phyloP scores from a whole-genome alignment of 2,113 vertebrate species.

The Barnardius zonarius region DNA sequence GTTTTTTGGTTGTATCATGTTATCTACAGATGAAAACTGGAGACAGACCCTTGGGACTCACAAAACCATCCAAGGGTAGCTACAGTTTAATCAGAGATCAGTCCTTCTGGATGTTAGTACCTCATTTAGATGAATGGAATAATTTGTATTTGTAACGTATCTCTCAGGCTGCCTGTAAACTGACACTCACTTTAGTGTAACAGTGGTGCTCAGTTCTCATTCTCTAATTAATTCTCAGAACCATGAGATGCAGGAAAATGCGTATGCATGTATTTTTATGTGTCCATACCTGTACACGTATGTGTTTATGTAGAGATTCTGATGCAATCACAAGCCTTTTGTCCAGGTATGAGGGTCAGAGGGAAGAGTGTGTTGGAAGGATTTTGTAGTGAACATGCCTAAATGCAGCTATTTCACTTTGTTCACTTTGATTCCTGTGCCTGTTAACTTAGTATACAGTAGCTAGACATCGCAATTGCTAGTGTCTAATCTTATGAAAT shows the following conservation, averaged over 20 bases:
- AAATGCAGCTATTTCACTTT: background rate
- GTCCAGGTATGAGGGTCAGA: background rate
- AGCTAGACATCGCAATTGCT: background rate
- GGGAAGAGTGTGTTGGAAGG: background rate
- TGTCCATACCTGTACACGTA: rapidly evolving
- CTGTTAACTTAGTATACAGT: background rate
- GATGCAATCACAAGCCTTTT: background rate
- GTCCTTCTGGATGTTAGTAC: background rate
- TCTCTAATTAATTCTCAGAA: background rate
- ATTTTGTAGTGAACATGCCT: background rate
- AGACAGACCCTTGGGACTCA: background rate
- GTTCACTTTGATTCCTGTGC: background rate
- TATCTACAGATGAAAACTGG: background rate
- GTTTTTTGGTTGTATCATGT: background rate
- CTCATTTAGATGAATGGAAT: background rate
- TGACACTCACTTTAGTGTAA: background rate
- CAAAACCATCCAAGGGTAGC: background rate
- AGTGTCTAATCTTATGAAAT: background rate
- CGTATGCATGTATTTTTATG: rapidly evolving
- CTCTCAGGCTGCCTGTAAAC: background rate
- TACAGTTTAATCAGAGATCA: background rate
- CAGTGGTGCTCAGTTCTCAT: background rate
- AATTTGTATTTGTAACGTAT: background rate
- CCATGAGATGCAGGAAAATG: background rate
- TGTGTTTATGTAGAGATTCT: background rate